Evolutionary conservation across 2,888 invertebrate species (phyloP).

Genomic region (Timema cristinae): DNA sequence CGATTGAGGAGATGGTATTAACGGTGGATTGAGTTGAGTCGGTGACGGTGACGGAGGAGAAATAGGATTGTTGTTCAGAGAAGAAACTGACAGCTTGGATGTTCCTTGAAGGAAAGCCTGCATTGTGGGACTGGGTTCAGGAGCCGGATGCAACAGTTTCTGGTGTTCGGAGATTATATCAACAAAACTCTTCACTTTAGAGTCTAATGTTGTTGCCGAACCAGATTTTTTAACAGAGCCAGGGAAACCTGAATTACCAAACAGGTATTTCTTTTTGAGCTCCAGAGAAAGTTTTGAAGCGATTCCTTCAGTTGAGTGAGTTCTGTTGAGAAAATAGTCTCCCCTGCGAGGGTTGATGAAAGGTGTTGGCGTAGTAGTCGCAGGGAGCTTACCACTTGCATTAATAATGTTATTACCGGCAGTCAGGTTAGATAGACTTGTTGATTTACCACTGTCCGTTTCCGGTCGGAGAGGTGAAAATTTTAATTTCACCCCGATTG

Average conservation of each 20-base stretch:
- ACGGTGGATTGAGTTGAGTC: conserved; percentile 35
- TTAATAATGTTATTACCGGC: conserved; percentile 27
- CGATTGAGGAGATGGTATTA: conserved; percentile 26
- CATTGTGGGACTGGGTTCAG: conserved; percentile 64
- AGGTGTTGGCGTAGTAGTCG: conserved; percentile 40
- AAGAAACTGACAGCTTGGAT: conserved; percentile 39
- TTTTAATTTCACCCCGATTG: conserved; percentile 44
- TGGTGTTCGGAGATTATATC: conserved; percentile 86
- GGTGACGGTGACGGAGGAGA: conserved; percentile 43
- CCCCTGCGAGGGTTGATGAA: conserved; percentile 58
- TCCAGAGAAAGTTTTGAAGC: conserved; percentile 84
- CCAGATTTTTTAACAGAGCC: conserved; percentile 76
- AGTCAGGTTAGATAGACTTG: conserved; percentile 26
- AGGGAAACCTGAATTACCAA: conserved; percentile 64
- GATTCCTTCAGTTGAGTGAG: conserved; percentile 81
- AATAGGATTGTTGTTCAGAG: conserved; percentile 21
- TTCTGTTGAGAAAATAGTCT: conserved; percentile 75
- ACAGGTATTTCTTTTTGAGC: conserved; percentile 77
- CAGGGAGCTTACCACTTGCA: conserved; percentile 37
- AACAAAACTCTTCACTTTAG: conserved; percentile 77
- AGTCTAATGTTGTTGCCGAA: conserved; percentile 78
- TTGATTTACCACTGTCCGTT: conserved; percentile 28
- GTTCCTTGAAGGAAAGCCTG: conserved; percentile 60
- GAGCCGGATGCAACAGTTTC: conserved; percentile 75
- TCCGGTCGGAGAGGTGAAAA: conserved; percentile 44